These are phyloP conservation scores for Lepus timidus DNA, from an alignment of 2,113 vertebrate genomes.

Conservation along the genomic window DNA sequence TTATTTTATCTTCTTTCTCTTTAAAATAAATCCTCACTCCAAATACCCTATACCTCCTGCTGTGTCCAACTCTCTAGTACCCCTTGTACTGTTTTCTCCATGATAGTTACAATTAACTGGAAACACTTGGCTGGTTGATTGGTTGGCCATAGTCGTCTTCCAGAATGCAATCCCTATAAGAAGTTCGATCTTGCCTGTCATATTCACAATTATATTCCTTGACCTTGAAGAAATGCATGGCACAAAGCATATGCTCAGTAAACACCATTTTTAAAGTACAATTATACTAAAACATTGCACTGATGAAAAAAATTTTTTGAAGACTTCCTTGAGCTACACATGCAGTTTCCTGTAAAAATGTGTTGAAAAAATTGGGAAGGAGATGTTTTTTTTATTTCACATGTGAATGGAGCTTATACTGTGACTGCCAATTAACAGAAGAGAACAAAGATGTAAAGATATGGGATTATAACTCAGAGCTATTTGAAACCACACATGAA, in stretches of 20 bases:
- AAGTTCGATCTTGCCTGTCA: neutral
- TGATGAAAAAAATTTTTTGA: conserved; percentile 33
- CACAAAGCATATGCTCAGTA: neutral
- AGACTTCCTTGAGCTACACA: conserved; percentile 41
- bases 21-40: neutral
- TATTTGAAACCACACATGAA: conserved; percentile 59
- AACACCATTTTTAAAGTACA: neutral
- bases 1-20: too few species aligned
- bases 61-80: neutral
- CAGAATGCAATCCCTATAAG: neutral
- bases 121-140: neutral
- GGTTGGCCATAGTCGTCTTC: neutral
- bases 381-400: conserved; percentile 50
- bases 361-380: conserved; percentile 42
- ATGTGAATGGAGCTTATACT: conserved; percentile 31
- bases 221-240: neutral
- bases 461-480: conserved; percentile 67
- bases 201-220: neutral
- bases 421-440: conserved; percentile 40
- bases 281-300: neutral
- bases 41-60: neutral
- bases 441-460: conserved; percentile 52
- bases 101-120: neutral
- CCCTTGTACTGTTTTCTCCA: neutral
- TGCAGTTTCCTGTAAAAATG: conserved; percentile 37